Evolutionary conservation across 2,113 vertebrate genomes (phyloP), one percentile per base, ranked within the genome.

Genomic region (Tachycineta bicolor): DNA sequence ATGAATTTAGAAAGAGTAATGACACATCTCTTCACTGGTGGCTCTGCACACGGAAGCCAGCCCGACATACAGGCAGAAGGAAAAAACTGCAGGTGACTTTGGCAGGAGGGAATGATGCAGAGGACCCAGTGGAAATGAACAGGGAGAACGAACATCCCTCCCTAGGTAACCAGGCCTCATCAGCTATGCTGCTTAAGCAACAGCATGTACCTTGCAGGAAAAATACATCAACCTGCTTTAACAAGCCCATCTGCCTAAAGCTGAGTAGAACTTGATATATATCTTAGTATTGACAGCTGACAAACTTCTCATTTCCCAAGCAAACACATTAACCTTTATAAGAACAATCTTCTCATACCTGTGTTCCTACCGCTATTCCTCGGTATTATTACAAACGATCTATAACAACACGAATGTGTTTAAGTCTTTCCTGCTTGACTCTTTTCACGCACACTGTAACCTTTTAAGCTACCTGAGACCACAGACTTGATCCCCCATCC

Each of bases 11-110:
- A 47, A 83, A 81, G 68, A 93, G n/a, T 59, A 81, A 92, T 67
- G 79, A 55, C 49, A 74, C 0, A 1, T 28, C 34, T 80, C 68
- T 65, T 77, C 34, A 70, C 28, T 5, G 3, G 49, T 4, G 1
- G 20, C 50, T 86, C 79, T 26, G 47, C 43, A 52, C 21, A 14
- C 2, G 39, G 59, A 34, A n/a, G 71, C 26, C 60, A 73, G 59
- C 46, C 23, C 12, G 11, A 11, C 10, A 26, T 2, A 41, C 1
- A 3, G 1, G 1, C 41, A 39, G 15, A 3, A 56, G 20, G 28
- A 14, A 64, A 81, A 84, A 75, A 23, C n/a, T 74, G 17, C 49
- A 75, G 70, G 70, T 64, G 58, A 34, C 19, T 83, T 80, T 9
- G 24, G 34, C 44, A 68, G 19, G 52, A 78, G 33, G 56, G 34